A percentile compares a stretch with the other conserved stretches of the same genome.
These are phyloP conservation scores for Serripes groenlandicus DNA, from an alignment of 2,888 invertebrate species.

Conservation along the genomic window DNA sequence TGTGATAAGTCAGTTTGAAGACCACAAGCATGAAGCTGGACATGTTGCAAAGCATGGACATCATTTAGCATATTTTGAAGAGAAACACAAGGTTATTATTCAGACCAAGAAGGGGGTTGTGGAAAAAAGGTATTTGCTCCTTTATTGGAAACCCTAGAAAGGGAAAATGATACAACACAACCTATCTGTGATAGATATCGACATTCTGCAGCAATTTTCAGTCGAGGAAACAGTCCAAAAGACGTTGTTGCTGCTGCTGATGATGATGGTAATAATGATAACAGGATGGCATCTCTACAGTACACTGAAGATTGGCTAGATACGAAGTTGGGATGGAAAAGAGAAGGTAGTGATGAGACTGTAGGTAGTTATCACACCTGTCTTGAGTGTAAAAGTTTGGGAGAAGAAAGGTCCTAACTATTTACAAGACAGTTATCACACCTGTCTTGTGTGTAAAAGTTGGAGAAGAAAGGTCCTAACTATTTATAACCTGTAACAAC, in stretches of 20 bases:
- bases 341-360: not conserved
- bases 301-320: conserved; percentile 16
- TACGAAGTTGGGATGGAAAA: not conserved
- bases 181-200: not conserved
- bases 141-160: not conserved
- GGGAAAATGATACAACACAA: not conserved
- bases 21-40: too few relatives aligned
- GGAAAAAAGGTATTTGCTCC: not conserved
- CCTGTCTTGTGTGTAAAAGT: too few relatives aligned
- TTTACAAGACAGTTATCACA: too few relatives aligned
- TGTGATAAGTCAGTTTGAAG: too few relatives aligned
- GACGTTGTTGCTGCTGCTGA: not conserved
- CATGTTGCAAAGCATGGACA: too few relatives aligned
- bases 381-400: not conserved
- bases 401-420: too few relatives aligned
- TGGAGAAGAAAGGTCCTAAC: too few relatives aligned
- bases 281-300: conserved; percentile 4
- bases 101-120: not conserved
- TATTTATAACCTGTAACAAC: too few relatives aligned
- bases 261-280: too few relatives aligned
- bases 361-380: conserved; percentile 4
- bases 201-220: conserved; percentile 27
- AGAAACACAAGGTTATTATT: not conserved
- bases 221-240: conserved; percentile 41
- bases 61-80: too few relatives aligned